Evolutionary conservation across 1,140 invertebrate species (phyloP), one percentile per base, ranked within the genome.

Genomic region (Spodoptera frugiperda): DNA sequence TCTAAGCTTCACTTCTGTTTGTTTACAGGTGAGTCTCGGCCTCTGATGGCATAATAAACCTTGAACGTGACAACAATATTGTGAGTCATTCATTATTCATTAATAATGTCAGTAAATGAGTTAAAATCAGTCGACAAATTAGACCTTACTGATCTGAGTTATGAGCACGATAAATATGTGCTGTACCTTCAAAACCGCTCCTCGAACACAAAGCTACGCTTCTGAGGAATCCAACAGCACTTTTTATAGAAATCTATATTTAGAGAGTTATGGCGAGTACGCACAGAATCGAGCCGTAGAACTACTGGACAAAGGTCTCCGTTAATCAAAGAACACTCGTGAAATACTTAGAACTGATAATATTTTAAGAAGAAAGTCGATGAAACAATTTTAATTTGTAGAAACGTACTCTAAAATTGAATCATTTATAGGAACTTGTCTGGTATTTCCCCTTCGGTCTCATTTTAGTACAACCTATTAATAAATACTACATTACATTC

Each of bases 231-330:
- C 67, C 78, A 70, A 77, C 63, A 57, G 79, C 77, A 74, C 82
- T 84, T 85, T 83, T 84, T 84, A 79, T 85, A 84, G 82, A 81
- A 78, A 74, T 77, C 79, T 85, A 85, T 70, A 74, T 82, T 77
- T 84, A 84, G 74, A 30, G 12, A 68, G 70, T 73, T 75, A 81
- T 75, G 78, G 81, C 72, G 57, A 84, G 76, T 82, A 78, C 19
- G 75, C 68, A 78, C 55, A 63, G 75, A 80, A 78, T 59, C 72
- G 61, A 59, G 63, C 61, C 33, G 74, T 72, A 39, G 74, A 71
- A 78, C 46, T 70, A 76, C 76, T 78, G 72, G 77, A 83, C 72
- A 67, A 76, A 76, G 75, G 78, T 80, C 17, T 33, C 33, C 51
- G 54, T 51, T 54, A 61, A 61, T 33, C 71, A 30, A 33, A n/a